Percentiles rank a stretch among this genome's conserved stretches.
phyloP scores from a whole-genome alignment of 2,797 vertebrate genomes.

The Enteromius treurensis region DNA sequence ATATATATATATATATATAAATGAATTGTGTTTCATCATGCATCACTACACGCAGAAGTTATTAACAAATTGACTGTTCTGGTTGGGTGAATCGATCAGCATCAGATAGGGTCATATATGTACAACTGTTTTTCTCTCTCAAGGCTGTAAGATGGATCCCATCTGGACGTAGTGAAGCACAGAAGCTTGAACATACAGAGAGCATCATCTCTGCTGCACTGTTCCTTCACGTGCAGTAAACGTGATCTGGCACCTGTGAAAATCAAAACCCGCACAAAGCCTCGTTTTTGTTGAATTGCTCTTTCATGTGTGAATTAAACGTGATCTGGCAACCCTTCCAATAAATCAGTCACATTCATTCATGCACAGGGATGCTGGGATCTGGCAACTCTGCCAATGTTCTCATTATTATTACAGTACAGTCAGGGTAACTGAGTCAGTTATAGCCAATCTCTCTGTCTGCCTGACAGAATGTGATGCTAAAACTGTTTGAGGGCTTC shows the following conservation, averaged over 20 bases:
- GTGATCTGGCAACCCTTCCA: conserved; percentile 36
- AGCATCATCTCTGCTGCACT: conserved; percentile 24
- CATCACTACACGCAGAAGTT: not conserved
- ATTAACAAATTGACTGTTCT: not conserved
- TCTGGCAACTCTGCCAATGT: conserved; percentile 23
- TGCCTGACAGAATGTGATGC: conserved; percentile 26
- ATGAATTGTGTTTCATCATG: not conserved
- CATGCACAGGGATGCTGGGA: conserved; percentile 1
- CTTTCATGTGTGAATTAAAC: conserved; percentile 21
- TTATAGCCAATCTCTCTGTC: conserved; percentile 13
- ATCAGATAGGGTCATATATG: conserved; percentile 54
- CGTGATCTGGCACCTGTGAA: conserved; percentile 40
- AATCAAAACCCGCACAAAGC: not conserved
- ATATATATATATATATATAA: not conserved
- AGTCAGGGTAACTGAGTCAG: conserved; percentile 5
- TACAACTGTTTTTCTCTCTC: conserved; percentile 37
- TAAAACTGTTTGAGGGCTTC: conserved; percentile 22
- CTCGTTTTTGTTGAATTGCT: conserved; percentile 14
- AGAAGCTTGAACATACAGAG: conserved; percentile 3
- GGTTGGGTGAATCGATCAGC: not conserved
- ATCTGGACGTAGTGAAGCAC: conserved; percentile 37
- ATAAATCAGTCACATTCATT: conserved; percentile 26
- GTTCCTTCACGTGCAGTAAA: conserved; percentile 34
- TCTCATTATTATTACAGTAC: not conserved
- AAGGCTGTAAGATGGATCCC: not conserved